Percentiles rank a stretch among this genome's conserved stretches.
Evolutionary conservation across 2,113 vertebrate genomes (phyloP).

Genomic region (Chascanopsetta lugubris): DNA sequence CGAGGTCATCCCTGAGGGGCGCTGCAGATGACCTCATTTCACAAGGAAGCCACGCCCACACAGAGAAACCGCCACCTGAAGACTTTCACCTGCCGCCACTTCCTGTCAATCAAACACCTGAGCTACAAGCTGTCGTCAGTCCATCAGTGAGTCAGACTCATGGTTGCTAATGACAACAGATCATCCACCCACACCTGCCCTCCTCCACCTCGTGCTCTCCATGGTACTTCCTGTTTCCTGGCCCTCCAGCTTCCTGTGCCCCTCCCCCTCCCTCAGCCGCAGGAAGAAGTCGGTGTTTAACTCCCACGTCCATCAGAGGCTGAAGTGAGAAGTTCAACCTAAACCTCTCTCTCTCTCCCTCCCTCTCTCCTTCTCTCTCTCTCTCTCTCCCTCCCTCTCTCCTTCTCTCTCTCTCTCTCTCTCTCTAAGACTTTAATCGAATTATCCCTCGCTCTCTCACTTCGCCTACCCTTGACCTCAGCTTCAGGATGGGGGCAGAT

Average conservation of each 20-base stretch:
- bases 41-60: no score
- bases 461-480: conserved; percentile 29
- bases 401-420: conserved; percentile 4
- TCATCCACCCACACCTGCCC: no score
- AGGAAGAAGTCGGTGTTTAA: no score
- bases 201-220: no score
- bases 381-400: background rate
- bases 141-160: background rate
- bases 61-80: no score
- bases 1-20: no score
- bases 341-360: no score
- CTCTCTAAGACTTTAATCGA: conserved; percentile 60
- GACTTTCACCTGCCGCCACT: background rate
- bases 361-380: background rate
- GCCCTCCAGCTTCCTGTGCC: background rate
- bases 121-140: background rate
- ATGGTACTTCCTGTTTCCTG: background rate
- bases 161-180: background rate
- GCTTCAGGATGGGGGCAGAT: background rate
- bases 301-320: no score
- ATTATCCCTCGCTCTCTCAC: conserved; percentile 41
- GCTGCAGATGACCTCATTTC: no score
- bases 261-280: background rate
- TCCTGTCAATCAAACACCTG: background rate
- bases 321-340: background rate